A percentile compares a stretch with the other conserved stretches of the same genome.
Evolutionary conservation across 2,113 vertebrate species (phyloP).

Genomic region (Paralichthys olivaceus): DNA sequence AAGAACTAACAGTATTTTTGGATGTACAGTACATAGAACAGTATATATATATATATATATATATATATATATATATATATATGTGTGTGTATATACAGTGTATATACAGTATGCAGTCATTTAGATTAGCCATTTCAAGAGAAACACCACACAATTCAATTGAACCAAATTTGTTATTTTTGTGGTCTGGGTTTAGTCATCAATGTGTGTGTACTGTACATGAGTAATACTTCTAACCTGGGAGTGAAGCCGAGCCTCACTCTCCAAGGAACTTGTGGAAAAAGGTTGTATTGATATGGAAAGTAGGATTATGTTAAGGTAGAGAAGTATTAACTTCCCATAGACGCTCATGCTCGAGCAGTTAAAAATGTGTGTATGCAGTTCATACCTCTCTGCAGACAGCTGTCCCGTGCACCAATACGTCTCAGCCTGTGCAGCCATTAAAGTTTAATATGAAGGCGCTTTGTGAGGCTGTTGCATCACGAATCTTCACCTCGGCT

Average conservation of each 20-base stretch:
- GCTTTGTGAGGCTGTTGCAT: neutral
- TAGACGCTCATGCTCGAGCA: neutral
- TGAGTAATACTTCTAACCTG: slow-evolving; percentile 1
- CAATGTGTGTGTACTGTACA: slow-evolving; percentile 4
- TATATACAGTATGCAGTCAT: neutral
- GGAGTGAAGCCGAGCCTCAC: neutral
- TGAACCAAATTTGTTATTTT: slow-evolving; percentile 11
- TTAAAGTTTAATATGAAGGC: neutral
- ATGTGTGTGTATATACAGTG: neutral
- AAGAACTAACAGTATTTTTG: slow-evolving; percentile 36
- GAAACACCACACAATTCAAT: slow-evolving; percentile 4
- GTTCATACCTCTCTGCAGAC: neutral
- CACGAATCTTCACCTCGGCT: neutral
- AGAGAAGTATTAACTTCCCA: slow-evolving; percentile 1
- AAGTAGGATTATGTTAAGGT: neutral
- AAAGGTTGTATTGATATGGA: neutral
- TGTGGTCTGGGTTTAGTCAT: slow-evolving; percentile 16
- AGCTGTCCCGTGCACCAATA: neutral
- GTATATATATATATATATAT: slow-evolving; percentile 22
- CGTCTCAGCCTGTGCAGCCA: neutral
- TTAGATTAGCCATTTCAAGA: slow-evolving; percentile 6
- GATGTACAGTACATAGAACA: slow-evolving; percentile 35
- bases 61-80: slow-evolving; percentile 24
- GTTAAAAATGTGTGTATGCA: neutral
- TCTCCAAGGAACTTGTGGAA: neutral